Conservation (phyloP, 2,888 invertebrate species). For the Bombylius discolor region DNA sequence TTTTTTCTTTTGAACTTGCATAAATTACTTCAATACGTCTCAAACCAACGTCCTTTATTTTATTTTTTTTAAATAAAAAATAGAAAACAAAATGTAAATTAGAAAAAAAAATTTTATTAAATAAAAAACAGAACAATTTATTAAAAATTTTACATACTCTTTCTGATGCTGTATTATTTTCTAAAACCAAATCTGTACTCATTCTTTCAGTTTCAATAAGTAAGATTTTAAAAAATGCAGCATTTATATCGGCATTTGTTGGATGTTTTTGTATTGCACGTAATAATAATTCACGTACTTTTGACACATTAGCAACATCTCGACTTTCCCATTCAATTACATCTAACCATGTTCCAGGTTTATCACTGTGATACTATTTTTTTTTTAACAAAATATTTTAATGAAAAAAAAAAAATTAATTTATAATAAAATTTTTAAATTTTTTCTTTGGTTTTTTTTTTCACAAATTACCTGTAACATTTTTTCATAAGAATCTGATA, state of each 20-base stretch:
- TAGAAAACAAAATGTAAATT: not conserved
- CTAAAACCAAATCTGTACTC: conserved; percentile 32
- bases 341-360: conserved; percentile 62
- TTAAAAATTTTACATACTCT: not conserved
- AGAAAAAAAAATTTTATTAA: too few species aligned
- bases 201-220: conserved; percentile 23
- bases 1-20: conserved; percentile 44
- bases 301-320: conserved; percentile 50
- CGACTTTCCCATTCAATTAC: conserved; percentile 69
- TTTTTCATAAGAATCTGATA: conserved; percentile 45
- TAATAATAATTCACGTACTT: conserved; percentile 56
- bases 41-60: conserved; percentile 25
- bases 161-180: conserved; percentile 29
- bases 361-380: conserved; percentile 52
- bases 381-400: too few species aligned
- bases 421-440: too few species aligned
- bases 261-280: conserved; percentile 66
- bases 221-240: conserved; percentile 49
- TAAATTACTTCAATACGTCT: conserved; percentile 48
- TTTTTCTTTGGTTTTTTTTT: too few species aligned
- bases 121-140: too few species aligned
- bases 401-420: too few species aligned
- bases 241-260: conserved; percentile 51
- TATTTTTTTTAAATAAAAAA: not conserved
- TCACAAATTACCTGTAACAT: conserved; percentile 43